Conservation (phyloP, 2,797 vertebrate species). For the Acanthurus tractus region DNA sequence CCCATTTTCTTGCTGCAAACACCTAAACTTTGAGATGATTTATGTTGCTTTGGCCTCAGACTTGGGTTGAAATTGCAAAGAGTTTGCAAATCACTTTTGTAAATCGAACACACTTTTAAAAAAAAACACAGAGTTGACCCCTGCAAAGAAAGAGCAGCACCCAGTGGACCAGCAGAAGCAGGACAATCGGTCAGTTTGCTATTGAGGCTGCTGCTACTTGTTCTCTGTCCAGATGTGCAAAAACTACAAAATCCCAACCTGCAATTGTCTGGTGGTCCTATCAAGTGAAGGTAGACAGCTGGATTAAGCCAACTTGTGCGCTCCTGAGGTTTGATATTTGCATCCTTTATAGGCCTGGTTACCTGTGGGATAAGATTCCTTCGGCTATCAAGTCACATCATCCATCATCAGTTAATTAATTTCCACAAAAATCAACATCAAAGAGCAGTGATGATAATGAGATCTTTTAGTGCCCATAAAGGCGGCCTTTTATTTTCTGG, state of each 20-base stretch:
- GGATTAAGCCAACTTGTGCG: conserved; percentile 60
- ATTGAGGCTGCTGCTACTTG: conserved; percentile 39
- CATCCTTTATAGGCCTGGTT: conserved; percentile 56
- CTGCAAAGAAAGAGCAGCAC: conserved; percentile 48
- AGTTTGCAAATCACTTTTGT: conserved; percentile 58
- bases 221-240: conserved; percentile 54
- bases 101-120: conserved; percentile 20
- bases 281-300: conserved; percentile 57
- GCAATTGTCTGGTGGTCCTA: conserved; percentile 69
- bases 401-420: conserved; percentile 80
- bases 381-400: conserved; percentile 48
- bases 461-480: conserved; percentile 68
- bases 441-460: conserved; percentile 69
- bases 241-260: conserved; percentile 67
- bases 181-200: conserved; percentile 64
- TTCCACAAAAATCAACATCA: conserved; percentile 72
- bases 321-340: conserved; percentile 72
- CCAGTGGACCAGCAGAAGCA: conserved; percentile 52
- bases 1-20: conserved; percentile 31
- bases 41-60: conserved; percentile 32
- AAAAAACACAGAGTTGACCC: conserved; percentile 51
- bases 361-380: conserved; percentile 73
- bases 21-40: conserved; percentile 39
- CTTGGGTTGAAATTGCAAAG: conserved; percentile 9
- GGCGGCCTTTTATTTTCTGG: conserved; percentile 63